Percentiles rank a stretch among this genome's conserved stretches.
These are phyloP conservation scores for Passerculus sandwichensis DNA, from an alignment of 2,797 vertebrate genomes.

Conservation along the genomic window DNA sequence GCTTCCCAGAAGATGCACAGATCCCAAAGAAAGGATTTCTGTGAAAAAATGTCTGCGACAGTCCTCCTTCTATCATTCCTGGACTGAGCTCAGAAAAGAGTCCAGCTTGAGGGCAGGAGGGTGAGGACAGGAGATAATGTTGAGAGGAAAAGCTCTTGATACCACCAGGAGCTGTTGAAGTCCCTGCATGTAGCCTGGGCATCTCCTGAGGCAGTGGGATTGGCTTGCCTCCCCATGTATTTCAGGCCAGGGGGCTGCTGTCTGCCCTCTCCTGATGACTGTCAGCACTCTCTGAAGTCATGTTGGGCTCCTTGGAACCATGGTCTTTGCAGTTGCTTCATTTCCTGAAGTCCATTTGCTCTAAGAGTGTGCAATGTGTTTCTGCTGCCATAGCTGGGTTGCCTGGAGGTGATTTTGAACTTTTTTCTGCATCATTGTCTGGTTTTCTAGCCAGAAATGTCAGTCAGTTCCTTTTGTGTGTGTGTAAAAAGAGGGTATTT, in stretches of 20 bases:
- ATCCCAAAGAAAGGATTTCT: too few species aligned
- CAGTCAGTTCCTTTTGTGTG: not conserved
- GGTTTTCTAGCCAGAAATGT: not conserved
- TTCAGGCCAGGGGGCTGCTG: not conserved
- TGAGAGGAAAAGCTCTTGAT: not conserved
- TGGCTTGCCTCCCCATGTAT: rapidly evolving
- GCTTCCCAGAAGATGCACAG: too few species aligned
- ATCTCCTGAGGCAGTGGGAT: not conserved
- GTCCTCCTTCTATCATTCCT: not conserved
- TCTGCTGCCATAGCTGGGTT: not conserved
- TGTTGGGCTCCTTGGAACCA: not conserved
- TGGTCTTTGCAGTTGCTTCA: not conserved
- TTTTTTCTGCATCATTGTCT: not conserved
- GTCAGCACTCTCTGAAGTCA: not conserved
- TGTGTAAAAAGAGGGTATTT: not conserved
- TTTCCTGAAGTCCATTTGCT: not conserved
- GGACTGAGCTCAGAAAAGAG: not conserved
- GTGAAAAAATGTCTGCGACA: too few species aligned
- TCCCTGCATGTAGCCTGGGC: not conserved
- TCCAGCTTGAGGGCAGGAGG: not conserved
- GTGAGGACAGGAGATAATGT: not conserved
- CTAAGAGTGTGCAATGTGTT: not conserved
- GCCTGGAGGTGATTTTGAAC: not conserved
- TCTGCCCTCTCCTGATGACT: not conserved
- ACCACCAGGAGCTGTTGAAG: not conserved